Conservation (phyloP, 2,888 invertebrate species). For the Standfussiana lucernea region DNA sequence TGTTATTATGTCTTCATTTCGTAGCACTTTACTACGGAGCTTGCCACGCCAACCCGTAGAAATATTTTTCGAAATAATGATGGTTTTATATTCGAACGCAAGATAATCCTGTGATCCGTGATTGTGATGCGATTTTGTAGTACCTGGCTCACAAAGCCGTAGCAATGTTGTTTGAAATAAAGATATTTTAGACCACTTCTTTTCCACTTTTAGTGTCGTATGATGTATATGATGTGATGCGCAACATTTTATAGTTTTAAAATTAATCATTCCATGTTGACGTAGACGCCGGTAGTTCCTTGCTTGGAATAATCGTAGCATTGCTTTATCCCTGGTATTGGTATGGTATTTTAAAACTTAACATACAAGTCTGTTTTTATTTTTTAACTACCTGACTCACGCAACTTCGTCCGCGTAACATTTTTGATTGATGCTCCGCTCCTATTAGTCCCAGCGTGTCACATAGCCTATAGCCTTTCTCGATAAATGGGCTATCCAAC, state of each 20-base stretch:
- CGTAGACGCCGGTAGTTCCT: neutral
- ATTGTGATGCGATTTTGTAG: neutral
- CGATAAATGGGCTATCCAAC: no score
- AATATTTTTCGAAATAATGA: neutral
- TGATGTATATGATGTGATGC: neutral
- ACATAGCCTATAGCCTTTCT: no score
- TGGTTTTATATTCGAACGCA: neutral
- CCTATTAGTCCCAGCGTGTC: no score
- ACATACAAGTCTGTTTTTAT: neutral
- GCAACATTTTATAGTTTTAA: neutral
- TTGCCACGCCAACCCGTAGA: neutral
- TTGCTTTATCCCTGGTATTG: no score
- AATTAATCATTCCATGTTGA: neutral
- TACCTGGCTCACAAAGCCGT: neutral
- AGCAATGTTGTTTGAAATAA: neutral
- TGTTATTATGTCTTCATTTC: neutral
- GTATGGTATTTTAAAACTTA: neutral
- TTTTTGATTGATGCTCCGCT: no score
- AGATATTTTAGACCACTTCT: no score
- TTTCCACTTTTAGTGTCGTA: no score
- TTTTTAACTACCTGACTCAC: no score
- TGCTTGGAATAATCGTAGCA: constrained; percentile 1
- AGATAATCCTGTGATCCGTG: neutral
- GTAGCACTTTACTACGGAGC: neutral
- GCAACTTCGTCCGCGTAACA: no score